Evolutionary conservation across 1,140 invertebrate genomes (phyloP), one percentile per base, ranked within the genome.

Genomic region (Macrotrachela quadricornifera): DNA sequence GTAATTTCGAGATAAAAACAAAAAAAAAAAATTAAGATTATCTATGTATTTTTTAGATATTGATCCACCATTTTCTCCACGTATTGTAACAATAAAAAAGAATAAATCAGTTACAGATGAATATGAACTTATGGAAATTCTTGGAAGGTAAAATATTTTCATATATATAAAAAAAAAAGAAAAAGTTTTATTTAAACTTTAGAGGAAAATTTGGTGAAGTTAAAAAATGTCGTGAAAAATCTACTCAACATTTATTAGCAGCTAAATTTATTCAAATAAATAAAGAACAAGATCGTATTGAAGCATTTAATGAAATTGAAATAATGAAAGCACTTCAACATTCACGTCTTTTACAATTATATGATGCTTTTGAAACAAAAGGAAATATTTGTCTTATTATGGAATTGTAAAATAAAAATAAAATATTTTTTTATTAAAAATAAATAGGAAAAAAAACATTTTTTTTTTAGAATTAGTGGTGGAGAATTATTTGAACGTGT

Each of bases 171-270:
- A n/a, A 30, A 30, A 30, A 30, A 30, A 30, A 2, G 21, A 30
- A 4, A 47, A 40, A 14, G 36, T 21, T 18, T n/a, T 45, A 40
- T 54, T 50, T 48, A 49, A 54, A 49, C 57, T 60, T 18, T 69
- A 96, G 92, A 59, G 92, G 92, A 2, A 95, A 96, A 78, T 97
- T 97, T 71, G 90, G 90, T 16, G 88, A 85, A 18, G 91, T 96
- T 9, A 91, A 88, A 71, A 77, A 79, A 64, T 95, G 88, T 66
- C 75, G 74, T 54, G 86, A 94, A 66, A 85, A 82, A 65, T 70
- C 70, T 13, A 82, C 79, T 0, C 79, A 80, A 0, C 68, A 86
- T 47, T 75, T 78, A 54, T 71, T 95, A 56, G 91, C 91, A 1
- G 87, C 86, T 0, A 96, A 96, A 70, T 85, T 92, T 63, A 83